phyloP scores from a whole-genome alignment of 1,140 invertebrate species.

The Wasmannia auropunctata region DNA sequence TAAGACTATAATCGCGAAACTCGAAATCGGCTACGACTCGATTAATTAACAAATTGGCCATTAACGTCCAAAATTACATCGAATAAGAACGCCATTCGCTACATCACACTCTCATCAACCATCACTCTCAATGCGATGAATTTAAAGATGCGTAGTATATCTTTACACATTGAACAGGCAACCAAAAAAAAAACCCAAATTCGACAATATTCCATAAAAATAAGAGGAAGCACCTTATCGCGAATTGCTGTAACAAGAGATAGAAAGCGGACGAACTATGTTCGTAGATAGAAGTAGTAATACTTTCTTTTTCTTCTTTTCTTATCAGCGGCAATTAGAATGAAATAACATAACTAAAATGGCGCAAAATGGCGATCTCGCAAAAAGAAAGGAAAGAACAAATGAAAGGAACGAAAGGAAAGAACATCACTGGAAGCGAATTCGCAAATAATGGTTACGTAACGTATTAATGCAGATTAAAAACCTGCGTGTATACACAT shows the following conservation, averaged over 20 bases:
- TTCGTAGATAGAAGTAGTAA: not conserved
- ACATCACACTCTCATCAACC: conserved; percentile 7
- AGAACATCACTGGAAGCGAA: conserved; percentile 41
- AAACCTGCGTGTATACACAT: not conserved
- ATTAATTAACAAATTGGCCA: conserved; percentile 60
- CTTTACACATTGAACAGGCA: not conserved
- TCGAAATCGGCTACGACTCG: conserved; percentile 59
- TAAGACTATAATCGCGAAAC: conserved; percentile 68
- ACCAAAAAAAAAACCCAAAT: not conserved
- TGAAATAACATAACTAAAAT: conserved; percentile 39
- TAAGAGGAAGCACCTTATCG: conserved; percentile 42
- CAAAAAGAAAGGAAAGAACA: conserved; percentile 52
- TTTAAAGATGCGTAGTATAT: not conserved
- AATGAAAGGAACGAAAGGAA: conserved; percentile 50
- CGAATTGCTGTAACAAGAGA: not conserved
- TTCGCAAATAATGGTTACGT: conserved; percentile 48
- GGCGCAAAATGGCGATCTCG: conserved; percentile 54
- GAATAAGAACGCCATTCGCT: conserved; percentile 64
- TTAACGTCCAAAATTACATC: conserved; percentile 41
- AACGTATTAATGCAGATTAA: not conserved
- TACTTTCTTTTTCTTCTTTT: not conserved
- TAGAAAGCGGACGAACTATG: not conserved
- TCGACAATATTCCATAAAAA: conserved; percentile 2
- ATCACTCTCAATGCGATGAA: not conserved
- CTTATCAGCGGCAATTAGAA: conserved; percentile 44